phyloP scores from a whole-genome alignment of 2,888 invertebrate species.

The Drosophila kambysellisi region DNA sequence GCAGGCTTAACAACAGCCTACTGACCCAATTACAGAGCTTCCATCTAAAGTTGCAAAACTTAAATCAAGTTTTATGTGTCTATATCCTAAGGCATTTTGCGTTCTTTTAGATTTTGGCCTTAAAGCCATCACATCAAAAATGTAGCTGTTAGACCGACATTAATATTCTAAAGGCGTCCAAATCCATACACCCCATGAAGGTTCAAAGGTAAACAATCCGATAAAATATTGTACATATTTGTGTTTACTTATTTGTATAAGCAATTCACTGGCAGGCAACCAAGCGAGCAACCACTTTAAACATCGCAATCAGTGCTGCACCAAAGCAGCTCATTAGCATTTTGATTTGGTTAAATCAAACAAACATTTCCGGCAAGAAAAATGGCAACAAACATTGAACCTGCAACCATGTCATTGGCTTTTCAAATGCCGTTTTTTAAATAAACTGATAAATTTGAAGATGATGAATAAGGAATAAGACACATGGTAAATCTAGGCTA shows the following conservation, averaged over 20 bases:
- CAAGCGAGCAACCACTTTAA: constrained; percentile 45
- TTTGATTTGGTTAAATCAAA: constrained; percentile 62
- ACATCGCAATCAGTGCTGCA: constrained; percentile 46
- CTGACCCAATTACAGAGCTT: constrained; percentile 65
- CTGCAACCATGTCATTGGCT: constrained; percentile 53
- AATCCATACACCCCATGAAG: constrained; percentile 24
- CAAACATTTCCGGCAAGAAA: constrained; percentile 68
- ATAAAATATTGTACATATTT: constrained; percentile 48
- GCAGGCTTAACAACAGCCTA: constrained; percentile 24
- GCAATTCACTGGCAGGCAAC: constrained; percentile 30
- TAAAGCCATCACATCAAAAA: constrained; percentile 58
- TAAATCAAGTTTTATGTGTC: constrained; percentile 53
- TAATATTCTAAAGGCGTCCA: constrained; percentile 60
- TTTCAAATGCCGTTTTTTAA: constrained; percentile 9
- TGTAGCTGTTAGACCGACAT: constrained; percentile 51
- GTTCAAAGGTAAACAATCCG: constrained; percentile 78
- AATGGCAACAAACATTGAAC: constrained; percentile 55
- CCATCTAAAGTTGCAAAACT: constrained; percentile 27
- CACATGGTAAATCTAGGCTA: neutral
- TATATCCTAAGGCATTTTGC: constrained; percentile 62
- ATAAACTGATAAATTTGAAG: neutral
- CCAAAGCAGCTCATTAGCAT: constrained; percentile 66
- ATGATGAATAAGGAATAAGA: neutral
- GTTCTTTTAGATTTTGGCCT: constrained; percentile 49
- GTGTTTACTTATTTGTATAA: constrained; percentile 42